A percentile compares a stretch with the other conserved stretches of the same genome.
These are phyloP conservation scores for Zygaena filipendulae DNA, from an alignment of 2,888 invertebrate species.

Conservation along the genomic window DNA sequence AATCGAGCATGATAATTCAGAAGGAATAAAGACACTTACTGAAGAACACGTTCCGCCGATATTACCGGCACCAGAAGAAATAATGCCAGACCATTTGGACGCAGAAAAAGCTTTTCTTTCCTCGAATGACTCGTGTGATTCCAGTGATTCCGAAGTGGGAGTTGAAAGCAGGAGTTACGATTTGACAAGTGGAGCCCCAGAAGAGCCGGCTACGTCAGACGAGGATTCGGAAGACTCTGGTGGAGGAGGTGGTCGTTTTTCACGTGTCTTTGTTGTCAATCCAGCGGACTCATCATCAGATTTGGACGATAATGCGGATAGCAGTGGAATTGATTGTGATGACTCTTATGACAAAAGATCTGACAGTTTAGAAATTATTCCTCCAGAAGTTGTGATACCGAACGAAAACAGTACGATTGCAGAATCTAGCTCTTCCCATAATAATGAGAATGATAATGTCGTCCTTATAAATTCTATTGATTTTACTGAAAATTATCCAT, in stretches of 20 bases:
- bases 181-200: slow-evolving; percentile 50
- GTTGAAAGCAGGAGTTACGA: slow-evolving; percentile 55
- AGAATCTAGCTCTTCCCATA: slow-evolving; percentile 26
- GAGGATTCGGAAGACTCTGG: slow-evolving; percentile 66
- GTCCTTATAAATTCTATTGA: slow-evolving; percentile 45
- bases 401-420: slow-evolving; percentile 31
- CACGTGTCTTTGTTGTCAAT: slow-evolving; percentile 76
- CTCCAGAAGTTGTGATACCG: slow-evolving; percentile 32
- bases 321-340: slow-evolving; percentile 71
- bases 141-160: slow-evolving; percentile 52
- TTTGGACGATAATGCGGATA: slow-evolving; percentile 68
- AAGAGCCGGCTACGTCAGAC: slow-evolving; percentile 56
- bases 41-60: slow-evolving; percentile 41
- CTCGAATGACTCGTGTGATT: slow-evolving; percentile 60
- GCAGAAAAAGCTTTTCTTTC: slow-evolving; percentile 68
- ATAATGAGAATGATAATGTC: slow-evolving; percentile 31
- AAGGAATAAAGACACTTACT: slow-evolving; percentile 52
- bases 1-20: slow-evolving; percentile 39
- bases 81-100: slow-evolving; percentile 53
- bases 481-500: slow-evolving; percentile 42
- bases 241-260: slow-evolving; percentile 67
- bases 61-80: slow-evolving; percentile 36
- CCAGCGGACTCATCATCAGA: slow-evolving; percentile 71
- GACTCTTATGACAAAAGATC: slow-evolving; percentile 70
- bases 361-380: slow-evolving; percentile 48